phyloP scores from a whole-genome alignment of 1,140 invertebrate genomes.

The Charaxes varanes region DNA sequence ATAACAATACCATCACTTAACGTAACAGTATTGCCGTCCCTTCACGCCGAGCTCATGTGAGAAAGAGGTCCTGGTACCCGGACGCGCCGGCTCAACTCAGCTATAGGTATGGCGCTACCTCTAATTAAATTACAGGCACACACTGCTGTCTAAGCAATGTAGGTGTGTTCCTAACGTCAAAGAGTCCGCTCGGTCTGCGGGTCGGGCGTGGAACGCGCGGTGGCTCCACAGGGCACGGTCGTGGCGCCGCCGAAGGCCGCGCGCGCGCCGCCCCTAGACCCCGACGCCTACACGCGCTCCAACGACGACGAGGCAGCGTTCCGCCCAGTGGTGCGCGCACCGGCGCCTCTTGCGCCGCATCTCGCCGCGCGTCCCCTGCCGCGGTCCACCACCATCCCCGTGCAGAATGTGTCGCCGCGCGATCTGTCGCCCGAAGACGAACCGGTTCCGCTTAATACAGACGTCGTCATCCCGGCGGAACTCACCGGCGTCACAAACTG shows the following conservation, averaged over 20 bases:
- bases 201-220: slow-evolving; percentile 77
- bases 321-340: slow-evolving; percentile 74
- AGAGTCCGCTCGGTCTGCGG: too few relatives aligned
- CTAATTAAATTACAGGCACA: too few relatives aligned
- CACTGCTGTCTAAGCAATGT: too few relatives aligned
- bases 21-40: too few relatives aligned
- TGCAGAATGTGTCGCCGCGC: slow-evolving; percentile 27
- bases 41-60: too few relatives aligned
- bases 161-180: too few relatives aligned
- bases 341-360: slow-evolving; percentile 41
- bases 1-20: too few relatives aligned
- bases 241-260: slow-evolving; percentile 23
- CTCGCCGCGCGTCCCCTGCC: slow-evolving; percentile 37
- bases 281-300: slow-evolving; percentile 73
- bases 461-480: slow-evolving; percentile 52
- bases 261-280: slow-evolving; percentile 68
- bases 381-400: slow-evolving; percentile 55
- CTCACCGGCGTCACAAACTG: slow-evolving; percentile 16
- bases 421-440: slow-evolving; percentile 23
- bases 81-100: too few relatives aligned
- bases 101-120: too few relatives aligned
- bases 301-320: slow-evolving; percentile 79
- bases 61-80: too few relatives aligned
- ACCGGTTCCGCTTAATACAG: slow-evolving; percentile 34
- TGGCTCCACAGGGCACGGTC: slow-evolving; percentile 25